Evolutionary conservation across 1,140 invertebrate species (phyloP).

Genomic region (Megalopta genalis): DNA sequence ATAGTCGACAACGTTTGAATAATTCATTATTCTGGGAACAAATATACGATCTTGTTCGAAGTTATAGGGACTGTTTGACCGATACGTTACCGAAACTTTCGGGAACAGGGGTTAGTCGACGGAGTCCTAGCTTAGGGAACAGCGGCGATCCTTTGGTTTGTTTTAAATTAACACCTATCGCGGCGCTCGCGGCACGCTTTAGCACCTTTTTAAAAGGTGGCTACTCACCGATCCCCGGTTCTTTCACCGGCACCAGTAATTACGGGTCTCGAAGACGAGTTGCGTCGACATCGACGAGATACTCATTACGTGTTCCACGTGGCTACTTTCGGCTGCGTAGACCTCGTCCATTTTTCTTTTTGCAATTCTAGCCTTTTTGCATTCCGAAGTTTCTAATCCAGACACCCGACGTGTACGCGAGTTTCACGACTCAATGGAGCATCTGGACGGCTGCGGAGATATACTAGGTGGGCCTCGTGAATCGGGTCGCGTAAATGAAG

Average conservation of each 20-base stretch:
- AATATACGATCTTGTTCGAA: not conserved
- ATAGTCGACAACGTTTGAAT: not conserved
- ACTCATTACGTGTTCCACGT: constrained; percentile 50
- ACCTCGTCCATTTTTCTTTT: not conserved
- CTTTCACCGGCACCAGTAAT: constrained; percentile 59
- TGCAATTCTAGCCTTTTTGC: not conserved
- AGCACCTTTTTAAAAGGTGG: constrained; percentile 72
- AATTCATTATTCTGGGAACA: not conserved
- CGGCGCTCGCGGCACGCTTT: constrained; percentile 70
- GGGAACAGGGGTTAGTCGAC: constrained; percentile 15
- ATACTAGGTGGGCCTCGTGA: not conserved
- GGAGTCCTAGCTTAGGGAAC: constrained; percentile 40
- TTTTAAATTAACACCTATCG: constrained; percentile 75
- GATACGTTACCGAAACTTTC: constrained; percentile 39
- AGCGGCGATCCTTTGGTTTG: constrained; percentile 67
- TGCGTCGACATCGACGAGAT: constrained; percentile 55
- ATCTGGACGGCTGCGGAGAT: not conserved
- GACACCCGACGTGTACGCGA: not conserved
- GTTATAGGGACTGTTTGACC: not conserved
- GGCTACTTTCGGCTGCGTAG: not conserved
- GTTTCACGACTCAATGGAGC: not conserved
- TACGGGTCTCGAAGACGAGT: constrained; percentile 52
- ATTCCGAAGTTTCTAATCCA: not conserved
- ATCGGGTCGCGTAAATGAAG: no score
- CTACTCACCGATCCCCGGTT: constrained; percentile 37